Base-by-base conservation (phyloP, 2,113 vertebrate genomes). In the Boulengerochromis microlepis region DNA sequence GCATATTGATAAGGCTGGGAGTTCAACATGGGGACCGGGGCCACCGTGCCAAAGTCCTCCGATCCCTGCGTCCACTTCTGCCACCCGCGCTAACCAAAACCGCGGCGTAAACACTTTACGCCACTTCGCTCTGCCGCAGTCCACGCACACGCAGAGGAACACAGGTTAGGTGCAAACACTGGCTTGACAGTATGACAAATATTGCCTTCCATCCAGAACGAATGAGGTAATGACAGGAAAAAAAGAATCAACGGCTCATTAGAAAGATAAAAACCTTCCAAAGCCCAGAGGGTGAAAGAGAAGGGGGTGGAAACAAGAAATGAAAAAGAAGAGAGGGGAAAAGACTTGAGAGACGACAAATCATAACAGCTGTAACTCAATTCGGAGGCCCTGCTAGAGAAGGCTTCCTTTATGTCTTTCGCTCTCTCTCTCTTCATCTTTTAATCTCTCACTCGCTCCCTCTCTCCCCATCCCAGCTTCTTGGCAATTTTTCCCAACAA, bases 311-410 rank as follows among this genome's bases (percentile, higher is more conserved):
- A 85, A 92, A 90, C 87, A 81, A 94, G 91, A 90, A 93, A 91
- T 92, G 93, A 95, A 90, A 85, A 88, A 91, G 88, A 93, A 89
- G 89, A 91, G 89, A 91, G 84, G 26, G 90, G 88, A 91, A 94
- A 95, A 86, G 89, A 93, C 88, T 93, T 94, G 93, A 95, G 87
- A 95, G 93, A 95, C 84, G 86, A 95, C 95, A 95, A 95, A 96
- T 96, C 95, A 95, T 91, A 96, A 96, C 92, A 93, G 87, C 92
- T 92, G 92, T 95, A 96, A 96, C 96, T 96, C 95, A 95, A 96
- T 96, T 96, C 93, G 11, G 82, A 87, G 92, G 90, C 92, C 87
- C 88, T 86, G 91, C 86, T 86, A 81, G 84, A 92, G 92, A 91
- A 91, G 87, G 87, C 90, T 90, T 93, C 91, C 89, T 90, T 89